phyloP scores from a whole-genome alignment of 2,113 vertebrate genomes.

The Isurus oxyrinchus region DNA sequence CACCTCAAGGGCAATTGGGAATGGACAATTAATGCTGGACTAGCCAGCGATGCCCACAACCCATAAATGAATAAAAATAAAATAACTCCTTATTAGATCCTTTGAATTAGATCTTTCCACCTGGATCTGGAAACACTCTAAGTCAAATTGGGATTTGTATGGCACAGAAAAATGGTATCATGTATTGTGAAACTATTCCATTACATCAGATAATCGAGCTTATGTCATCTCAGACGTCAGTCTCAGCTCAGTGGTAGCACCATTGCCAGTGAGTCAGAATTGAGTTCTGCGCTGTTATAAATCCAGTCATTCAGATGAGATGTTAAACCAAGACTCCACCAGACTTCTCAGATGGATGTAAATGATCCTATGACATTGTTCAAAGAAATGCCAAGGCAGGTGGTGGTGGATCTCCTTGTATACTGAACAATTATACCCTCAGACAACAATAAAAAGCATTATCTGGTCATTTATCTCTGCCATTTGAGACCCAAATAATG shows the following conservation, averaged over 20 bases:
- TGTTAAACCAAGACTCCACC: background rate
- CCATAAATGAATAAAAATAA: no score
- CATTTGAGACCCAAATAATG: background rate
- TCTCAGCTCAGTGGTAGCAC: background rate
- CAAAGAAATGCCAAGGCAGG: background rate
- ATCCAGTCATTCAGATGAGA: background rate
- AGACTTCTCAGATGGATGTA: background rate
- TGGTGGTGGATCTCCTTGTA: background rate
- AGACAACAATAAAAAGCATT: background rate
- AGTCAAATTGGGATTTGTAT: background rate
- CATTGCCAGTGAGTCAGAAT: background rate
- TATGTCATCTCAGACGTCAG: background rate
- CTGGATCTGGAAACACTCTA: background rate
- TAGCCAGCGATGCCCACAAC: no score
- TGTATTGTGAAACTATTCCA: background rate
- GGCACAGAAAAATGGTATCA: background rate
- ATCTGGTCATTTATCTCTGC: slow-evolving; percentile 11
- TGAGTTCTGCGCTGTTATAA: background rate
- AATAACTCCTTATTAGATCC: background rate
- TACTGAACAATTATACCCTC: background rate
- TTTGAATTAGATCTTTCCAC: background rate
- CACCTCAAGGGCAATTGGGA: no score
- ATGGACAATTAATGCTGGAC: no score
- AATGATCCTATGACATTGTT: background rate
- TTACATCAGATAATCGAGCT: background rate